A percentile compares a stretch with the other conserved stretches of the same genome.
Conservation (phyloP, 1,140 invertebrate species). For the Macrostomum lignano region DNA sequence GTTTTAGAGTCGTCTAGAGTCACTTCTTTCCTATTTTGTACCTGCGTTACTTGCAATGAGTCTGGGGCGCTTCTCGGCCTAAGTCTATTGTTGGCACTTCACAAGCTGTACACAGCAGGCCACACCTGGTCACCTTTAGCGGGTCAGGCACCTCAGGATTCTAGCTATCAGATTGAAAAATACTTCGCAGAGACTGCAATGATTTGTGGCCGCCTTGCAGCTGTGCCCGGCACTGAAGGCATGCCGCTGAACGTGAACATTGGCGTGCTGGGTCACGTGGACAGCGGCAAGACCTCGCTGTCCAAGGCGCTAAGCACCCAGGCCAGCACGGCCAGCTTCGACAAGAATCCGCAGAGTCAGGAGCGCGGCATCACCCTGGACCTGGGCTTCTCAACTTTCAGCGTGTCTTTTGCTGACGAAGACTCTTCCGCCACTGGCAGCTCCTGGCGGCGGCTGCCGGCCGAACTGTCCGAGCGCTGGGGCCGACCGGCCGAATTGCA, state of each 20-base stretch:
- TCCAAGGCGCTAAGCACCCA: conserved; percentile 39
- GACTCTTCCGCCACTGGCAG: too few relatives aligned
- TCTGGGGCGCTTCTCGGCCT: too few relatives aligned
- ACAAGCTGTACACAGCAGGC: too few relatives aligned
- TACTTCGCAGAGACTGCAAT: too few relatives aligned
- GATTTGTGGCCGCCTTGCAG: too few relatives aligned
- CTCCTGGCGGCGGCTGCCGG: conserved; percentile 18
- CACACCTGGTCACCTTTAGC: too few relatives aligned
- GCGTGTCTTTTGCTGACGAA: too few relatives aligned
- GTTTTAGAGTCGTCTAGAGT: conserved; percentile 34
- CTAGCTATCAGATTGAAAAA: too few relatives aligned
- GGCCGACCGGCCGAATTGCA: conserved; percentile 28
- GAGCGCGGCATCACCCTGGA: conserved; percentile 49
- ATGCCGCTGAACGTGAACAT: conserved; percentile 37
- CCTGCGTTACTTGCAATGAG: too few relatives aligned
- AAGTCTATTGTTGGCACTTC: too few relatives aligned
- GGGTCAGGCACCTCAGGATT: too few relatives aligned
- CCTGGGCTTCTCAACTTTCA: conserved; percentile 42
- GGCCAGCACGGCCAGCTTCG: conserved; percentile 44
- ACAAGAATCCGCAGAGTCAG: conserved; percentile 45
- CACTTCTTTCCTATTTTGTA: conserved; percentile 49
- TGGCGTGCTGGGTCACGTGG: conserved; percentile 46
- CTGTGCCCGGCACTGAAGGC: too few relatives aligned
- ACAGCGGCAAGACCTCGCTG: conserved; percentile 46
- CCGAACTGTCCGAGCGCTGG: conserved; percentile 17